Percentiles rank a stretch among this genome's conserved stretches.
These are phyloP conservation scores for Styela clava DNA, from an alignment of 23 tunicate species.

Conservation along the genomic window DNA sequence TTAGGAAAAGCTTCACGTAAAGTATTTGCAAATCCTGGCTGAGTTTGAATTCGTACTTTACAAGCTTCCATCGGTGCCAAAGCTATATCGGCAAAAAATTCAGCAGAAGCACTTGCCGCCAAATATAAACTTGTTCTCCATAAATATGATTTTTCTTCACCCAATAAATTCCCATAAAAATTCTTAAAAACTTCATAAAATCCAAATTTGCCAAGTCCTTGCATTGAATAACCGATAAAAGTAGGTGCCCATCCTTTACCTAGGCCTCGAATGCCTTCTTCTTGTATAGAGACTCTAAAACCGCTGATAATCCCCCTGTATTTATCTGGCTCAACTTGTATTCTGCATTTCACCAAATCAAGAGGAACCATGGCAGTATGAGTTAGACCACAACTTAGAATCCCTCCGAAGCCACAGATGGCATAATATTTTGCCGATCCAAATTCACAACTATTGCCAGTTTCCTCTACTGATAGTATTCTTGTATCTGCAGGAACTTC, in stretches of 20 bases:
- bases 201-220: slow-evolving; percentile 97
- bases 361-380: slow-evolving; percentile 93
- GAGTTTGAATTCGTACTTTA: slow-evolving; percentile 18
- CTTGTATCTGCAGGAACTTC: neutral
- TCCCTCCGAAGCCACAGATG: slow-evolving; percentile 83
- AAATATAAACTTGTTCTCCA: slow-evolving; percentile 5
- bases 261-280: slow-evolving; percentile 83
- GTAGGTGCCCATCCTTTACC: slow-evolving; percentile 97
- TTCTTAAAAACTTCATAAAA: slow-evolving; percentile 93
- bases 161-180: slow-evolving; percentile 57
- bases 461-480: neutral
- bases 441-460: slow-evolving; percentile 77
- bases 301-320: slow-evolving; percentile 66
- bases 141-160: slow-evolving; percentile 18
- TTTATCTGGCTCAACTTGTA: slow-evolving; percentile 87
- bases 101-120: slow-evolving; percentile 13
- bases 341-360: slow-evolving; percentile 93
- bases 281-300: slow-evolving; percentile 67
- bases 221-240: slow-evolving; percentile 94
- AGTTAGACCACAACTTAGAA: slow-evolving; percentile 86
- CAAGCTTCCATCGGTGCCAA: slow-evolving; percentile 10
- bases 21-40: slow-evolving; percentile 7
- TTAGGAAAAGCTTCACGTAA: slow-evolving; percentile 12
- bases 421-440: slow-evolving; percentile 89
- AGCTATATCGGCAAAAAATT: slow-evolving; percentile 15